Base-by-base conservation (phyloP, 1,140 invertebrate genomes). In the Drosophila saltans region DNA sequence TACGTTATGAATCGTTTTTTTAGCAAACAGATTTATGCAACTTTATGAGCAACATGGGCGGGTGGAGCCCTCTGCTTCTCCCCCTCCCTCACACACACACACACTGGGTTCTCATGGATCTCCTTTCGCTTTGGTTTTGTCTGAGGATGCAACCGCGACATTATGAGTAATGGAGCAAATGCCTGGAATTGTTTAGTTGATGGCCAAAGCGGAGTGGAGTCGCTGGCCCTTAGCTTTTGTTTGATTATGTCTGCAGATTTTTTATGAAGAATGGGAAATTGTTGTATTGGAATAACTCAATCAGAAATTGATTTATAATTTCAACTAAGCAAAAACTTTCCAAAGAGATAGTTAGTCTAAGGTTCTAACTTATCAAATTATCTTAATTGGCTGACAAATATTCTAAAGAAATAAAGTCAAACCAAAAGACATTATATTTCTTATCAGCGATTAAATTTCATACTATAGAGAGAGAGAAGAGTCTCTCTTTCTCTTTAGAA, bases 141-240 rank as follows among this genome's bases (percentile, higher is more conserved):
- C 45, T 52, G 62, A 58, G 61, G 30, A 61, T 66, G 48, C 66
- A 67, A 57, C 76, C 67, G 75, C 75, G 75, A 78, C 75, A 78
- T 80, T 74, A 86, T 86, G 83, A 86, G 83, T 86, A 85, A 85
- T 85, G 81, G 78, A 81, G 78, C 69, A 86, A 52, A 86, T 86
- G 83, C 83, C 73, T 74, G 80, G 76, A 82, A 86, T 80, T 86
- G 83, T 86, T 83, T 88, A 88, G 83, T 83, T 52, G 79, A 67
- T 79, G 79, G 76, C 79, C 82, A 72, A 68, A 72, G 81, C 74
- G 75, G 69, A 72, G 63, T 9, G 45, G 56, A 58, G 57, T 1
- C 39, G 33, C 28, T 30, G 2, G 66, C 71, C 69, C 66, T 74
- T 68, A 30, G 2, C 28, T 30, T 30, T 4, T 36, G 6, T 36